Conservation (phyloP, 2,797 vertebrate genomes). For the Sphenodon punctatus region DNA sequence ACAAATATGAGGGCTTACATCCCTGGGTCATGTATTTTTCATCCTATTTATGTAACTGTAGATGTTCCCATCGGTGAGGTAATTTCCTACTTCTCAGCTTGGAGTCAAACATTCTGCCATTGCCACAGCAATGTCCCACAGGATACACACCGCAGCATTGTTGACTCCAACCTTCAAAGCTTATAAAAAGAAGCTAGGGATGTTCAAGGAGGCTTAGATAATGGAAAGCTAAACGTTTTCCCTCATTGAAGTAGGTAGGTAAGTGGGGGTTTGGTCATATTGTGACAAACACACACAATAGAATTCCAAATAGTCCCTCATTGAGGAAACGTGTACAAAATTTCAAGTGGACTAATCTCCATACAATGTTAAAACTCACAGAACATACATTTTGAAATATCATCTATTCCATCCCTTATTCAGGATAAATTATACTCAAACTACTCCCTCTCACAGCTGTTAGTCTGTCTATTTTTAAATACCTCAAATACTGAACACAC, state of each 20-base stretch:
- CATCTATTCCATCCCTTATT: too few species aligned
- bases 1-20: background rate
- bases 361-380: too few species aligned
- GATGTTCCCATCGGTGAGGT: background rate
- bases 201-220: constrained; percentile 1
- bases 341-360: too few species aligned
- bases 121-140: background rate
- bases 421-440: too few species aligned
- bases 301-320: too few species aligned
- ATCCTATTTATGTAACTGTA: background rate
- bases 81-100: background rate
- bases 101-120: background rate
- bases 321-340: too few species aligned
- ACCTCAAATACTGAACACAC: too few species aligned
- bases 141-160: background rate
- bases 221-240: background rate
- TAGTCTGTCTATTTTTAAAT: too few species aligned
- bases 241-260: background rate
- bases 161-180: background rate
- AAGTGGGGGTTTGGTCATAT: too few species aligned
- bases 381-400: too few species aligned
- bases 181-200: constrained; percentile 1
- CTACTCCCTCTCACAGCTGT: too few species aligned
- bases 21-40: background rate
- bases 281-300: too few species aligned